Base-by-base conservation (phyloP, 92 coral and sea anemone species). In the Montipora capitata region DNA sequence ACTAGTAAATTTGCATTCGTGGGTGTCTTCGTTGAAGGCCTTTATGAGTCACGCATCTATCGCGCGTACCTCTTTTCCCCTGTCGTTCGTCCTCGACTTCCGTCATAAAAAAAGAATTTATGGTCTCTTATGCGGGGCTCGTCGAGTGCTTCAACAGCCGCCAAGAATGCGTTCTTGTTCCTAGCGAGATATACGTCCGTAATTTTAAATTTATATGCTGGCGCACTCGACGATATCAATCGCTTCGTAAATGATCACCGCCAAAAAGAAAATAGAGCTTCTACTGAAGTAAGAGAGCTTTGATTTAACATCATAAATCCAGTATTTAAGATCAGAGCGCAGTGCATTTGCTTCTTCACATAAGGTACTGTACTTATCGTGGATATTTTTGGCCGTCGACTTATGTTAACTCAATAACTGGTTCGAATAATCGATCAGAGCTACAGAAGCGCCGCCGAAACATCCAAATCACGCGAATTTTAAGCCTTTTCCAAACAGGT, bases 1-100 rank as follows among this genome's bases (percentile, higher is more conserved):
- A 72, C 54, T 44, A 72, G 79, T 72, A 72, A 83, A 83, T 83
- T 83, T 72, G 87, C 87, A 52, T 68, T 51, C 54, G 62, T 48
- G 67, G n/a, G 75, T 63, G 51, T 51, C 20, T 52, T 67, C 56
- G 76, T 10, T 54, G 85, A 81, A 27, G 85, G 77, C 76, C 44
- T 61, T 42, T 18, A 10, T 3, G 9, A 83, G 87, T 83, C 87
- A 83, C 87, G 87, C 87, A 83, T 41, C 61, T 57, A 48, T 48
- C 52, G 10, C 52, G 52, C 52, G 56, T 41, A 10, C 16, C 40
- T 14, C 59, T 43, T 41, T 49, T 72, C 13, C 40, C 12, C n/a
- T 18, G 63, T 14, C 68, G 85, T 39, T 11, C n/a, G 45, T 51
- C 17, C 64, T 42, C 20, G 70, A 83, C 87, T 83, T 83, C 87